Evolutionary conservation across 2,797 vertebrate genomes (phyloP), one percentile per base, ranked within the genome.

Genomic region (Tinamus major): DNA sequence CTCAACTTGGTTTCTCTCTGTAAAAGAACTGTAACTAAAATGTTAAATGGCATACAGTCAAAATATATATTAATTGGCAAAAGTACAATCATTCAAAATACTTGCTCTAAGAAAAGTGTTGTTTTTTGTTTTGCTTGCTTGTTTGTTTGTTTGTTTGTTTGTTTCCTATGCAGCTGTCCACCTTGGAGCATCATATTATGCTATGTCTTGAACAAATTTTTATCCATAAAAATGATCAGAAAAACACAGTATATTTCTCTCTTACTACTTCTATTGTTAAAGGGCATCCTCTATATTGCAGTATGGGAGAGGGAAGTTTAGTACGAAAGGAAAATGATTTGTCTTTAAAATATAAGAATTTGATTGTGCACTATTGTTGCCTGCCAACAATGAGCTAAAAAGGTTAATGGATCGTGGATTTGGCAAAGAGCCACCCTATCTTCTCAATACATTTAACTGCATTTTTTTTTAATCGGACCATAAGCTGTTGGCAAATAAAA

Each of bases 351-450:
- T 79, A 85, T 10, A 96, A 96, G 94, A 96, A 95, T 96, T 92
- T 97, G 96, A 97, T 97, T 82, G 87, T 89, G 69, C 71, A 92
- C 96, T 96, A 93, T 97, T 97, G 97, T 96, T 97, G 96, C 95
- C 94, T 97, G 95, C 97, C 97, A 97, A 95, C 96, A 96, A 96
- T 91, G 97, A 97, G 97, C 97, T 97, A 97, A 97, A 97, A 94
- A 97, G 97, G 97, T 97, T 97, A 97, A 97, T 96, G 97, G 97
- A 97, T 97, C 97, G 94, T 44, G 93, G 83, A 70, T 78, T 94
- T 97, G 97, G 97, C 97, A 94, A 96, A 91, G 68, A 96, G 96
- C 97, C 97, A 94, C 10, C 3, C 53, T 93, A 81, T 79, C 94
- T 93, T 89, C 44, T 97, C 83, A 6, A 79, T 91, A 69, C 24